These are phyloP conservation scores for Campylomormyrus tamandua DNA, from an alignment of 2,113 vertebrate species.

Conservation along the genomic window DNA sequence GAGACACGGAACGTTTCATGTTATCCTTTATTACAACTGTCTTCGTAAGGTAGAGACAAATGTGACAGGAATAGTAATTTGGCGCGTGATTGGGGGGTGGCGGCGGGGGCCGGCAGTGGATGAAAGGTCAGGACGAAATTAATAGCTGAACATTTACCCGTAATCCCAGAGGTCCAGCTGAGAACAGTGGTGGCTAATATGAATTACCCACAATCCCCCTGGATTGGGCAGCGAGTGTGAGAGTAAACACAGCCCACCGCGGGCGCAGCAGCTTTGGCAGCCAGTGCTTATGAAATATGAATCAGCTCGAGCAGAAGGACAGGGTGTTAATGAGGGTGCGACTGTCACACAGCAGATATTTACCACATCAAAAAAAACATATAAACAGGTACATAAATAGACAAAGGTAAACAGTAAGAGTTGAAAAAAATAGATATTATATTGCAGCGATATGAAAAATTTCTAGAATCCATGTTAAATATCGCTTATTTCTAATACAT, in stretches of 20 bases:
- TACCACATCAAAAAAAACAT: slow-evolving; percentile 3
- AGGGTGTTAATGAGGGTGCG: neutral
- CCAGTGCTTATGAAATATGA: neutral
- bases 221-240: slow-evolving; percentile 4
- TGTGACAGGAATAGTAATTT: neutral
- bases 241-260: slow-evolving; percentile 22
- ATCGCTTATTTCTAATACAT: slow-evolving; percentile 47
- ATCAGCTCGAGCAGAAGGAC: neutral
- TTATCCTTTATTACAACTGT: neutral
- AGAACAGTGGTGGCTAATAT: slow-evolving; percentile 27
- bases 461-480: slow-evolving; percentile 36
- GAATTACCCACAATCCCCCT: slow-evolving; percentile 23
- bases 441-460: slow-evolving; percentile 9
- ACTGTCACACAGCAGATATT: neutral
- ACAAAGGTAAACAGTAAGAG: neutral
- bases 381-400: slow-evolving; percentile 21
- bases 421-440: neutral
- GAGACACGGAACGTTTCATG: neutral
- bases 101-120: neutral
- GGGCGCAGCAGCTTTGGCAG: neutral
- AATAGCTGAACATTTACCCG: slow-evolving; percentile 43
- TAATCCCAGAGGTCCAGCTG: slow-evolving; percentile 22
- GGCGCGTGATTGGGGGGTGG: neutral
- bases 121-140: slow-evolving; percentile 32
- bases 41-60: neutral